Evolutionary conservation across 2,113 vertebrate species (phyloP), one percentile per base, ranked within the genome.

Genomic region (Ptilorrhoa leucosticta): DNA sequence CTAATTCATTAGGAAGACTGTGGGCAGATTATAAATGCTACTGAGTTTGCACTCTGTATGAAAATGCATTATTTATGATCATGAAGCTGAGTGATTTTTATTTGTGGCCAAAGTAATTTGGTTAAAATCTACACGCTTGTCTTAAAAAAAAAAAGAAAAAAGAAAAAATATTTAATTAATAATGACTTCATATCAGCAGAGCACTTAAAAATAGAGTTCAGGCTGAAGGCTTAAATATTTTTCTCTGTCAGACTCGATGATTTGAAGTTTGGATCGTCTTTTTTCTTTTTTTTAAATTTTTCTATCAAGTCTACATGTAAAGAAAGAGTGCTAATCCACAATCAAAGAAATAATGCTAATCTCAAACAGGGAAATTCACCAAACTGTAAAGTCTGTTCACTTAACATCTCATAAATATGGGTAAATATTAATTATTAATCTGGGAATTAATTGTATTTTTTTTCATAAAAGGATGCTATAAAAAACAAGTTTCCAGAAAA

Each of bases 1-100:
- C 91, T 95, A 81, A 92, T 96, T 95, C 89, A 92, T 95, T 94
- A 92, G 54, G 71, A 95, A 94, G 80, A 92, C 72, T 93, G 86
- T 94, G 54, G 60, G 86, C 75, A 96, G 68, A 97, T 94, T 95
- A 68, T 78, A 94, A 93, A 96, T 83, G 89, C 14, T 93, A 81
- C 48, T 83, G 86, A 90, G 72, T 86, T 92, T 93, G 50, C 60
- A 89, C 47, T 89, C 84, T 81, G 56, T 88, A 51, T 70, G 70
- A 92, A 90, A 86, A 83, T 86, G 31, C 19, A 72, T 94, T 90
- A 94, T 90, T 71, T 81, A 83, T 81, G 39, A 77, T 72, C 11
- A 51, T 64, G 91, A 93, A 92, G 80, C 60, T 93, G 39, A 95
- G 69, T 73, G 68, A 73, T 65, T 90, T 90, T 88, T 86, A 79